Conservation (phyloP, 2,797 vertebrate species). For the Lacerta viridis region DNA sequence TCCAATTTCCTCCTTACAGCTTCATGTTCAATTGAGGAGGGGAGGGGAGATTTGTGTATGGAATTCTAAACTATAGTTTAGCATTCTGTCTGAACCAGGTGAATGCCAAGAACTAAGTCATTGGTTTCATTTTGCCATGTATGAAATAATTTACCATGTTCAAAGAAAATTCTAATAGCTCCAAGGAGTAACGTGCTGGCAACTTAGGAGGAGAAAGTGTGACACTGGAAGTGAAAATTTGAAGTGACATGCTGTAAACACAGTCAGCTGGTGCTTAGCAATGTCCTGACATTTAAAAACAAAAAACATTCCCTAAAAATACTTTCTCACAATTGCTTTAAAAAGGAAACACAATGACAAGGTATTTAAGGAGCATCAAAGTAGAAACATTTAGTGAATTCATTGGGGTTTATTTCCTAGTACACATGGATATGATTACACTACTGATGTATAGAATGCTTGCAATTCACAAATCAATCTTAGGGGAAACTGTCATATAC, state of each 20-base stretch:
- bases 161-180: not conserved
- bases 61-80: too few species aligned
- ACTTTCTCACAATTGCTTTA: not conserved
- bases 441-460: not conserved
- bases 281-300: not conserved
- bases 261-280: not conserved
- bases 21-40: too few species aligned
- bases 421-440: not conserved
- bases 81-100: too few species aligned
- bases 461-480: not conserved
- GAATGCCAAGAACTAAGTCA: not conserved
- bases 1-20: too few species aligned
- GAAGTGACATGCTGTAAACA: not conserved
- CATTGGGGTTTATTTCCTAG: not conserved
- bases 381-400: not conserved
- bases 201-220: not conserved
- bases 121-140: not conserved
- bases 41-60: too few species aligned
- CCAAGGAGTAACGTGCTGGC: not conserved
- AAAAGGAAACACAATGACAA: not conserved
- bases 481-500: not conserved
- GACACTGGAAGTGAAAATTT: not conserved
- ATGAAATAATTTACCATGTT: not conserved
- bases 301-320: not conserved
- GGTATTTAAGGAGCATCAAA: not conserved